Evolutionary conservation across 2,888 invertebrate species (phyloP), one percentile per base, ranked within the genome.

Genomic region (Mythimna pallens): DNA sequence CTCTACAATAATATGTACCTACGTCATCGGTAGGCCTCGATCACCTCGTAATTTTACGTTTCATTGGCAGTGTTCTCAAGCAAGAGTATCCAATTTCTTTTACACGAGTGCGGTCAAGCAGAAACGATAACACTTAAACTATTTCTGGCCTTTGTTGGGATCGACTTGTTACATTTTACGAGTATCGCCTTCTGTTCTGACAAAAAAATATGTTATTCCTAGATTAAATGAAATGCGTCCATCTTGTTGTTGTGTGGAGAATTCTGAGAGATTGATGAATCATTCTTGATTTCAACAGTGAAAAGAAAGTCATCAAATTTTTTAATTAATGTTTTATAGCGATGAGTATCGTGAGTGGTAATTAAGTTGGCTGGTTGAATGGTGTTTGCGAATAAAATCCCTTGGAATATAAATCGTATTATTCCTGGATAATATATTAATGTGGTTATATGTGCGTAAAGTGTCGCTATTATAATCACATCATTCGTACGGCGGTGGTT

Each of bases 401-500:
- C 66, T 70, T 77, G 73, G 59, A 79, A 77, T 74, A 83, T 84
- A 82, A 85, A 85, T 87, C 87, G 82, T 84, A 80, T 86, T 86
- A 86, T 89, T 91, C 90, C 87, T 89, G 89, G 89, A 89, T 91
- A 90, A 89, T 92, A 90, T 92, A 91, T 92, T 89, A 91, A 91
- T 89, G 90, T 77, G 69, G 68, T 73, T 87, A 88, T 90, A 90
- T 91, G 90, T 91, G 92, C 88, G 91, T 91, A 92, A 92, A 93
- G 92, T 95, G 93, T 93, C 93, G 94, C 94, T 94, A 96, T 96
- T 95, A 96, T 95, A 95, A 95, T 94, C 95, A 94, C 95, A 95
- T 96, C 94, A 95, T 87, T 91, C 89, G 89, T 82, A 84, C 86
- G 86, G 86, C 87, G 77, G 88, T 86, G 89, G 89, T 86, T 86